Evolutionary conservation across 2,888 invertebrate species (phyloP).

Genomic region (Orthonevra nobilis): DNA sequence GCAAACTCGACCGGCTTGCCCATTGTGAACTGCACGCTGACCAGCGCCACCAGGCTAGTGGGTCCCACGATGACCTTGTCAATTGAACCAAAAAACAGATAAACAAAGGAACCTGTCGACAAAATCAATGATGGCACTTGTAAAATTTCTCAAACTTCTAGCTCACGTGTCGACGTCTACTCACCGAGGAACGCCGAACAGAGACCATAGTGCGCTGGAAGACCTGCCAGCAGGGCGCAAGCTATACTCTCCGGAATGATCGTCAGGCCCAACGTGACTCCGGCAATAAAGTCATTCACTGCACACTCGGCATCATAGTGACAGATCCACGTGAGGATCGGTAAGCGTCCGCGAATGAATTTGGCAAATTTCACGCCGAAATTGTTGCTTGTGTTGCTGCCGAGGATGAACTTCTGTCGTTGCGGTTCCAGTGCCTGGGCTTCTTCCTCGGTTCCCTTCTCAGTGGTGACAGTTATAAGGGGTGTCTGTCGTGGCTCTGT

Average conservation of each 20-base stretch:
- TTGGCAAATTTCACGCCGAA: slow-evolving; percentile 30
- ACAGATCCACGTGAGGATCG: slow-evolving; percentile 77
- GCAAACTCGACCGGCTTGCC: slow-evolving; percentile 87
- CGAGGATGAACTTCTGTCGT: slow-evolving; percentile 33
- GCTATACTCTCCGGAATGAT: slow-evolving; percentile 97
- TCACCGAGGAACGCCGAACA: slow-evolving; percentile 93
- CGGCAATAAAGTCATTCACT: slow-evolving; percentile 91
- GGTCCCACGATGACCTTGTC: slow-evolving; percentile 93
- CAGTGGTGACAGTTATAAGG: slow-evolving; percentile 30
- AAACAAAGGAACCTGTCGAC: slow-evolving; percentile 87
- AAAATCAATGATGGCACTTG: not conserved
- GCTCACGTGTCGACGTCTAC: slow-evolving; percentile 55
- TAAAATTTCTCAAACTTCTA: not conserved
- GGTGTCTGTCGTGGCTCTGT: slow-evolving; percentile 25
- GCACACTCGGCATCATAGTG: slow-evolving; percentile 80
- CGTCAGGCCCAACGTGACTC: slow-evolving; percentile 93
- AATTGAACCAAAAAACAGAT: slow-evolving; percentile 92
- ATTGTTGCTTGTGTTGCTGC: slow-evolving; percentile 3
- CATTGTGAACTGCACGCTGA: slow-evolving; percentile 88
- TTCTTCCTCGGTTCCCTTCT: slow-evolving; percentile 39
- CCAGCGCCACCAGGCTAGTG: slow-evolving; percentile 89
- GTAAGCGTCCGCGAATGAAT: slow-evolving; percentile 69
- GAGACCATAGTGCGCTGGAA: slow-evolving; percentile 93
- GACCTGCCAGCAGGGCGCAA: slow-evolving; percentile 92
- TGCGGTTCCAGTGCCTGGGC: slow-evolving; percentile 47